phyloP scores from a whole-genome alignment of 2,113 vertebrate genomes.

The Pipra filicauda region DNA sequence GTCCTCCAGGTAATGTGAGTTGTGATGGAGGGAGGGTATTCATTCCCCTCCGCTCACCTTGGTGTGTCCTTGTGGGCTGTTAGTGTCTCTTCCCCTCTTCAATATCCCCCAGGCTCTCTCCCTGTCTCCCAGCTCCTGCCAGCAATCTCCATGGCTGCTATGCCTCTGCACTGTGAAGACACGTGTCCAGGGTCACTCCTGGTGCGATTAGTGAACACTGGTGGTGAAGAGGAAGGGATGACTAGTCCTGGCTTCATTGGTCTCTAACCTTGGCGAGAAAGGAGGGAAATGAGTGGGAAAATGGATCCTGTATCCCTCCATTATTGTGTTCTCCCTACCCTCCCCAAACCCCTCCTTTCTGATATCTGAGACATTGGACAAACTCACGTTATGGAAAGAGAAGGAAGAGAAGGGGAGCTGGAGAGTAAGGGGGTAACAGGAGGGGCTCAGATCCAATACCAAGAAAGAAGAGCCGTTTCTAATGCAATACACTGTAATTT shows the following conservation, averaged over 20 bases:
- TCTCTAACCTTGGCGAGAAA: background rate
- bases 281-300: background rate
- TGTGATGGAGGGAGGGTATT: background rate
- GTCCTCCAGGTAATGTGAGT: background rate
- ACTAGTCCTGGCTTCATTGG: background rate
- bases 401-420: background rate
- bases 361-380: background rate
- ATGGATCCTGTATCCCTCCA: background rate
- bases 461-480: background rate
- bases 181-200: background rate
- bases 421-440: background rate
- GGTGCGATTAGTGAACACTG: background rate
- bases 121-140: background rate
- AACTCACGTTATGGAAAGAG: background rate
- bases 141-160: background rate
- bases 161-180: constrained; percentile 60
- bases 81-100: background rate
- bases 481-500: constrained; percentile 35
- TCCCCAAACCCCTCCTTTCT: background rate
- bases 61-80: background rate
- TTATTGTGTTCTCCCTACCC: background rate
- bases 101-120: background rate
- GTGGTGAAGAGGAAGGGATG: background rate
- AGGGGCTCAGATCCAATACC: background rate
- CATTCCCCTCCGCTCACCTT: background rate